A percentile compares a stretch with the other conserved stretches of the same genome.
phyloP scores from a whole-genome alignment of 2,113 vertebrate genomes.

The Lucifuga dentata region DNA sequence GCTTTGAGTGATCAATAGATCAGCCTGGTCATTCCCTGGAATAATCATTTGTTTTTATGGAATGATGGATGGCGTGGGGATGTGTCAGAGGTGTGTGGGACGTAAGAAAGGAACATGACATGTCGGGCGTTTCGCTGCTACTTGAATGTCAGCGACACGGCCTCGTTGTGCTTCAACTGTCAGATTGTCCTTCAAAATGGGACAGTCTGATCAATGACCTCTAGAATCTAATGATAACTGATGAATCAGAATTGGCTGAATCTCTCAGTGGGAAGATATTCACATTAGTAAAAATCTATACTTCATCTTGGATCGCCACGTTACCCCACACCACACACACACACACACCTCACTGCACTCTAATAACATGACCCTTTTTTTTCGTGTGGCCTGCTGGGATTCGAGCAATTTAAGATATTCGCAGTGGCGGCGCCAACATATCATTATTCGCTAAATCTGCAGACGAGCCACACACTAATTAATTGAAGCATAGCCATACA shows the following conservation, averaged over 20 bases:
- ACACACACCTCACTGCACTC: conserved; percentile 61
- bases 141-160: conserved; percentile 49
- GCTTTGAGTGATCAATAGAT: conserved; percentile 59
- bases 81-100: conserved; percentile 27
- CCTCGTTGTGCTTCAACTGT: neutral
- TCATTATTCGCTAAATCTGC: conserved; percentile 74
- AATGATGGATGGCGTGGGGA: conserved; percentile 57
- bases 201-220: conserved; percentile 34
- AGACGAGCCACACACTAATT: conserved; percentile 76
- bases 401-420: conserved; percentile 72
- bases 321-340: conserved; percentile 53
- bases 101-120: conserved; percentile 40
- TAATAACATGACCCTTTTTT: conserved; percentile 66
- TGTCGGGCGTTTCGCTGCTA: conserved; percentile 37
- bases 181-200: neutral
- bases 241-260: neutral
- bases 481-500: conserved; percentile 77
- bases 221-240: neutral
- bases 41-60: conserved; percentile 42
- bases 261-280: neutral
- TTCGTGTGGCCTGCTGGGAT: conserved; percentile 50
- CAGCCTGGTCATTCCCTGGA: conserved; percentile 41
- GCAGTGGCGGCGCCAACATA: conserved; percentile 58
- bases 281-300: no score
- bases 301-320: neutral